Evolutionary conservation across 2,113 vertebrate genomes (phyloP), one percentile per base, ranked within the genome.

Genomic region (Dipodomys spectabilis): DNA sequence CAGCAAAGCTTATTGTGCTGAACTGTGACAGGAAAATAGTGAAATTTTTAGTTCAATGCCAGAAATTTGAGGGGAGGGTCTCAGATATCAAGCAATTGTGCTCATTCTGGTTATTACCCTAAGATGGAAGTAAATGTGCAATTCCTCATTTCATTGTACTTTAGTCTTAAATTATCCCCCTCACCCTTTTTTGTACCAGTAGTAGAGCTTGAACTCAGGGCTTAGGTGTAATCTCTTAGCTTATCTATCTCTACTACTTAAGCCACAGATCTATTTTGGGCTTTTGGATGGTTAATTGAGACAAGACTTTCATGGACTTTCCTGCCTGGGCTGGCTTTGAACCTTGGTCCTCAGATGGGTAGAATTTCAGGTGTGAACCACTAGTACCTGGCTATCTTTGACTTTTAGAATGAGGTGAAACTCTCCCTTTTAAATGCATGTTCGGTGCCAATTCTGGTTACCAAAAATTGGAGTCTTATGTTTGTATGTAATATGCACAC

Each of bases 371-470:
- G 53, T 57, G 53, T 57, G 53, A 57, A 57, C 16, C 15, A 57
- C 15, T 57, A 57, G 15, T 57, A 57, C 53, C 53, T 18, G 53
- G 15, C 12, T 16, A 57, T 57, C 53, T 57, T 16, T 57, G 7
- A 13, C 35, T 64, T 39, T 77, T 75, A 83, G 25, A 69, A 20
- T 82, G 45, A 85, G 4, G 19, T 69, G 62, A 62, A 77, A 71
- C 10, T 25, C 28, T 25, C n/a, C 53, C 67, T 25, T 86, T 9
- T 72, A 80, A 73, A 62, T 88, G 69, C 15, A 4, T 82, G 12
- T 68, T 75, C 90, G 45, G n/a, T 88, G 35, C 74, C 84, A 30
- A 82, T 73, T 72, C 65, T 82, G 89, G 53, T 45, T 15, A 82
- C 20, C 32, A 75, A 65, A 94, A 65, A 19, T 49, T 64, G n/a